These are phyloP conservation scores for Hyppa rectilinea DNA, from an alignment of 2,888 invertebrate genomes.

Conservation along the genomic window DNA sequence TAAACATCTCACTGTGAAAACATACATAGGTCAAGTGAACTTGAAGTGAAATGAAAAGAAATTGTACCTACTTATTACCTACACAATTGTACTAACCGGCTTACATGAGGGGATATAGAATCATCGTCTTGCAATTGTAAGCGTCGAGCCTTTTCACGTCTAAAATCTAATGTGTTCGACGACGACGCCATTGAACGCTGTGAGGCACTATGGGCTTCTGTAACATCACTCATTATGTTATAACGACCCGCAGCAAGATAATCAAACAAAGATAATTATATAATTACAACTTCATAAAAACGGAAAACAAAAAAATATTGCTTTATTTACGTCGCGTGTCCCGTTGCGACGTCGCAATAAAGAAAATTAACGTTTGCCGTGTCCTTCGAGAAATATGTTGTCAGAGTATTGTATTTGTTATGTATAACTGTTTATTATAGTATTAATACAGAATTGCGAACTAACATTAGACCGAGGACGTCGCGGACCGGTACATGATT, in stretches of 20 bases:
- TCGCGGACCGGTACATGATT: slow-evolving; percentile 86
- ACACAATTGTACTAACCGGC: neutral
- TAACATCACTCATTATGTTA: neutral
- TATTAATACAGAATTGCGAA: slow-evolving; percentile 76
- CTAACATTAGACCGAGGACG: slow-evolving; percentile 78
- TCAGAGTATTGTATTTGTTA: slow-evolving; percentile 70
- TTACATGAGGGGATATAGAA: slow-evolving; percentile 8
- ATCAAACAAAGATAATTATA: slow-evolving; percentile 25
- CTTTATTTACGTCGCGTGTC: slow-evolving; percentile 80
- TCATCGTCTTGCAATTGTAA: neutral
- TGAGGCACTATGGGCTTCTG: neutral
- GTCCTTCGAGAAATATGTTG: slow-evolving; percentile 79
- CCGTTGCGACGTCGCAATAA: slow-evolving; percentile 77
- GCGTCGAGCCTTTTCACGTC: neutral
- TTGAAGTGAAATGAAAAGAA: too few species aligned
- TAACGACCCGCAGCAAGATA: neutral
- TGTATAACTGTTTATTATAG: slow-evolving; percentile 79
- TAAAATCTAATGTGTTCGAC: neutral
- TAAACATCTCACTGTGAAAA: too few species aligned
- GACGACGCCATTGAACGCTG: too few species aligned
- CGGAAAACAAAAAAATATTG: slow-evolving; percentile 66
- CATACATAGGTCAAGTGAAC: too few species aligned
- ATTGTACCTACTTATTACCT: neutral
- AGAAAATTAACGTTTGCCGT: slow-evolving; percentile 84
- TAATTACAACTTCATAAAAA: slow-evolving; percentile 60